Evolutionary conservation across 2,113 vertebrate species (phyloP).

Genomic region (Puffinus mauretanicus): DNA sequence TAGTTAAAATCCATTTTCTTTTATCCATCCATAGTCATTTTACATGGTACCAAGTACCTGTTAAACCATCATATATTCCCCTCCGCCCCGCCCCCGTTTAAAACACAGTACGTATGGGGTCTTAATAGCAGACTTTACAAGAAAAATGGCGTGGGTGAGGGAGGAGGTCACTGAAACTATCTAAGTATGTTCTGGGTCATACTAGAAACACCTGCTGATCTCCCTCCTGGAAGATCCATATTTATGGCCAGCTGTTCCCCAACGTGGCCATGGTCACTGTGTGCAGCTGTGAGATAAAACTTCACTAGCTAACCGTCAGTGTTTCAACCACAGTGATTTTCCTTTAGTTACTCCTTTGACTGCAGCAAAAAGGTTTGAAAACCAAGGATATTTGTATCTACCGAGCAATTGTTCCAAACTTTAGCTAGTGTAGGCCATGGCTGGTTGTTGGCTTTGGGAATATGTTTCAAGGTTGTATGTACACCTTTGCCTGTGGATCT

Average conservation of each 20-base stretch:
- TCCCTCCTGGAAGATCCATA: background rate
- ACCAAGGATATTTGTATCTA: background rate
- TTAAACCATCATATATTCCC: background rate
- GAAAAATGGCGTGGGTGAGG: background rate
- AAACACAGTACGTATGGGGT: rapidly evolving
- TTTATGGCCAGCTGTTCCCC: background rate
- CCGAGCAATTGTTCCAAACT: background rate
- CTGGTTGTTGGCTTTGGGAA: background rate
- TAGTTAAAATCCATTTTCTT: background rate
- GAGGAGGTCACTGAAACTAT: background rate
- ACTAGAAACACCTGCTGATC: background rate
- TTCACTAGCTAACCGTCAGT: too few relatives aligned
- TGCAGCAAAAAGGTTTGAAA: background rate
- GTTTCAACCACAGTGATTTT: background rate
- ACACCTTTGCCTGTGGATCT: background rate
- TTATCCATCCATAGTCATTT: background rate
- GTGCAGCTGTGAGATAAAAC: background rate
- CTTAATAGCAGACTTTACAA: background rate
- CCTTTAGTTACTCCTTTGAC: background rate
- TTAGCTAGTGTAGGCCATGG: background rate
- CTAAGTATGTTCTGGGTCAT: background rate
- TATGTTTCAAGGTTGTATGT: background rate
- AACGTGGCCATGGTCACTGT: rapidly evolving
- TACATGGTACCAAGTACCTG: background rate
- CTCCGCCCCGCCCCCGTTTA: background rate